Evolutionary conservation across 2,888 invertebrate species (phyloP).

Genomic region (Strigamia maritima): DNA sequence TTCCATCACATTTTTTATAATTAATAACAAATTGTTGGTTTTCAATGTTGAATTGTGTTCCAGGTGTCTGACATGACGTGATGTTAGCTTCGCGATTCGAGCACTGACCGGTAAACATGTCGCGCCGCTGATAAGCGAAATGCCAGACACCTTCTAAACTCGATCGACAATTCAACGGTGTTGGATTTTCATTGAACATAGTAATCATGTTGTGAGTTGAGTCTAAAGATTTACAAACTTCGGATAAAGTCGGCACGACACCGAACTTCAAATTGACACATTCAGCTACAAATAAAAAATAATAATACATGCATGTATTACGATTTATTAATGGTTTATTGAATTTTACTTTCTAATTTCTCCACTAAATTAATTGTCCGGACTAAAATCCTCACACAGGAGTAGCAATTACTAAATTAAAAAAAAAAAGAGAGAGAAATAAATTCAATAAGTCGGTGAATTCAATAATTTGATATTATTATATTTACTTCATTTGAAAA

Average conservation of each 20-base stretch:
- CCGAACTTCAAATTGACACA: neutral
- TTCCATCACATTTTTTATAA: conserved; percentile 82
- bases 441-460: too few species aligned
- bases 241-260: neutral
- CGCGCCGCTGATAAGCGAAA: conserved; percentile 82
- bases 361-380: neutral
- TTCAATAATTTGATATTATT: neutral
- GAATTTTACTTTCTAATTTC: conserved; percentile 11
- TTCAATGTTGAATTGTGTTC: conserved; percentile 90
- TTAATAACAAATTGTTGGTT: conserved; percentile 96
- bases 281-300: neutral
- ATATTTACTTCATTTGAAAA: conserved; percentile 59
- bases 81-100: conserved; percentile 81
- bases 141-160: conserved; percentile 95
- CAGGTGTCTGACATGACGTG: conserved; percentile 90
- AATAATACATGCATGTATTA: too few species aligned
- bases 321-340: too few species aligned
- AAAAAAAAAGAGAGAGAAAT: neutral
- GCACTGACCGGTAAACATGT: conserved; percentile 81
- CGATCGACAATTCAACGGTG: conserved; percentile 85
- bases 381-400: conserved; percentile 2
- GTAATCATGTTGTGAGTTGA: neutral
- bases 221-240: neutral
- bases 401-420: conserved; percentile 20
- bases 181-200: conserved; percentile 68